phyloP scores from a whole-genome alignment of 30 jellyfish, hydroid and myxozoan species.

The Pelagia noctiluca region DNA sequence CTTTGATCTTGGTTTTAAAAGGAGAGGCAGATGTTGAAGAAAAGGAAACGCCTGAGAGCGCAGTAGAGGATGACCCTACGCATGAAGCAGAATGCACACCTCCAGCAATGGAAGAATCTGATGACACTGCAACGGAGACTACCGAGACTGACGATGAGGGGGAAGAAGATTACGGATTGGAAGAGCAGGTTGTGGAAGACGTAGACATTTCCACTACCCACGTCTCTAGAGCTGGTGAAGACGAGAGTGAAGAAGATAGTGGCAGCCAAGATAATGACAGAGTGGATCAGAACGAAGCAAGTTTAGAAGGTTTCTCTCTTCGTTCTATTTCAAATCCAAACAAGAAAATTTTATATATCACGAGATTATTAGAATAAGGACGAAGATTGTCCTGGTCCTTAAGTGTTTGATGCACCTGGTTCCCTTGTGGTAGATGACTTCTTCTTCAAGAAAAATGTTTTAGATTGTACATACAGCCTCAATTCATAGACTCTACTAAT shows the following conservation, averaged over 20 bases:
- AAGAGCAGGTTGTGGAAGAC: slow-evolving; percentile 68
- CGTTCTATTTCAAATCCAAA: background rate
- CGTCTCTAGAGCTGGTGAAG: slow-evolving; percentile 9
- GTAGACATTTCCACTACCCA: slow-evolving; percentile 38
- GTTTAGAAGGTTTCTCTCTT: background rate
- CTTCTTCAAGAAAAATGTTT: too few relatives aligned
- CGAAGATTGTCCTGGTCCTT: too few relatives aligned
- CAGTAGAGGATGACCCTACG: slow-evolving; percentile 65
- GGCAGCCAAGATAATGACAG: slow-evolving; percentile 34
- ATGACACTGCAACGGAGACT: slow-evolving; percentile 39
- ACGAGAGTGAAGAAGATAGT: slow-evolving; percentile 55
- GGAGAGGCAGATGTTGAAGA: slow-evolving; percentile 83
- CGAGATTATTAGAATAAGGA: too few relatives aligned
- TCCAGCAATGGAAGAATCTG: slow-evolving; percentile 58
- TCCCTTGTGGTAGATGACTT: too few relatives aligned
- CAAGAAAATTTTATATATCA: too few relatives aligned
- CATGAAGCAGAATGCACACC: slow-evolving; percentile 47
- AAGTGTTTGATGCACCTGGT: too few relatives aligned
- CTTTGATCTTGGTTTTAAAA: too few relatives aligned
- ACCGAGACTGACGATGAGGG: background rate
- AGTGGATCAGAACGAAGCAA: background rate
- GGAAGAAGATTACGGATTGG: slow-evolving; percentile 63
- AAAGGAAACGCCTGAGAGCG: slow-evolving; percentile 51
- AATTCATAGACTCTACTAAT: too few relatives aligned
- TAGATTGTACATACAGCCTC: too few relatives aligned